These are phyloP conservation scores for Gallirallus australis DNA, from an alignment of 2,797 vertebrate species.

Conservation along the genomic window DNA sequence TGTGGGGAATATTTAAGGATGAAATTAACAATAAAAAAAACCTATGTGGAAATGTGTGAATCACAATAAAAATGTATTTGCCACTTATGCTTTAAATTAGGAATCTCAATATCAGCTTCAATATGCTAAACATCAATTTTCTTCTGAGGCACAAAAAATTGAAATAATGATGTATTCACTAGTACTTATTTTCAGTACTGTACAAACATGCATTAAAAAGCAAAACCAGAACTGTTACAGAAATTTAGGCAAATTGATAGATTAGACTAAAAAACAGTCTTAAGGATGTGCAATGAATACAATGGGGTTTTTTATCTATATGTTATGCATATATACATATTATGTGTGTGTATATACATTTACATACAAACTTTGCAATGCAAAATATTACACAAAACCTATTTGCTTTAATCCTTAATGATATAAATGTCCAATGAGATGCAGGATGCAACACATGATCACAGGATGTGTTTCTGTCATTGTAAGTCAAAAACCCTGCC, in stretches of 20 bases:
- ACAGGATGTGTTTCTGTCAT: background rate
- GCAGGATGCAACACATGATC: background rate
- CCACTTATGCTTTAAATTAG: background rate
- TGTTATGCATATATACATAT: background rate
- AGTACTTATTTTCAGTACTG: background rate
- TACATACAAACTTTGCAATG: background rate
- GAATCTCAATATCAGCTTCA: background rate
- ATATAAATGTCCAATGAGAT: background rate
- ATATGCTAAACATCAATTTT: background rate
- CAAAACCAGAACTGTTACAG: background rate
- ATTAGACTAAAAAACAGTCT: background rate
- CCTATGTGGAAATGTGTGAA: background rate
- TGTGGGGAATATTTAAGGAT: background rate
- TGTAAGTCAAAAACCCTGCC: background rate
- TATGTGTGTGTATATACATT: background rate
- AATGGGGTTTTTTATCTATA: background rate
- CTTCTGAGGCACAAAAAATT: background rate
- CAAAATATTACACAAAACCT: background rate
- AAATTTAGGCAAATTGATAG: background rate
- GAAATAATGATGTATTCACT: background rate
- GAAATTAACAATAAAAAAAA: background rate
- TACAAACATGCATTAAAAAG: background rate
- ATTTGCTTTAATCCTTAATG: background rate
- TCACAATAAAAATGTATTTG: background rate
- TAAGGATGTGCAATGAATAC: background rate